Base-by-base conservation (phyloP, 1,140 invertebrate species). In the Venustaconcha ellipsiformis region DNA sequence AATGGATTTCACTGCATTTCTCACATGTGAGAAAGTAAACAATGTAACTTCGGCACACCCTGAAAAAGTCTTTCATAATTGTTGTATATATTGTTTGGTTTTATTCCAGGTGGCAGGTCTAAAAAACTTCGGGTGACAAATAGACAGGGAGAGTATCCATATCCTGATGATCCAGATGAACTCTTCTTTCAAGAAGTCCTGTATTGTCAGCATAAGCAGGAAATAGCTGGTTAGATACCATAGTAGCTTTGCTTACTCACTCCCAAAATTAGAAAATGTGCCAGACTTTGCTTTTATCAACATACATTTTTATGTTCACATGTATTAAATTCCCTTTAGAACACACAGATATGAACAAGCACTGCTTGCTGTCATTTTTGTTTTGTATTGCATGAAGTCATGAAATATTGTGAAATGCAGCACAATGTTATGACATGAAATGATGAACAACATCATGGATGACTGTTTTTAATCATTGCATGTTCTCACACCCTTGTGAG, bases 161-260 rank as follows among this genome's bases (percentile, higher is more conserved):
- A 93, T 57, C 91, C 87, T 57, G 81, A 78, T 18, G 70, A 82
- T 60, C 79, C 80, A 3, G 86, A 89, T 82, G 87, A 89, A 78
- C 81, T 84, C 66, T 90, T 90, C 72, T 88, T 86, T 57, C 83
- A 88, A 72, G 88, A 92, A 85, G 84, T 92, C 23, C 90, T 92
- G 64, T 93, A 91, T 84, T 86, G 91, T 55, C 74, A 86, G 48
- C 88, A 93, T 84, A 87, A 90, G 82, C 64, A 80, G 17, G 80
- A 86, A 72, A 92, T 93, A 14, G 79, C 78, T 78, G 78, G 87
- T 71, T 88, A 90, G 69, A 48, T 58, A 67, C 14, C 30, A 23
- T 11, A 59, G 14, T 58, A 30, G 13, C 26, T 30, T 23, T 48
- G 14, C n/a, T 30, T 70, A n/a, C 18, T 18, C 23, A n/a, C 18